Evolutionary conservation across 2,113 vertebrate genomes (phyloP), one percentile per base, ranked within the genome.

Genomic region (Otus sunia): DNA sequence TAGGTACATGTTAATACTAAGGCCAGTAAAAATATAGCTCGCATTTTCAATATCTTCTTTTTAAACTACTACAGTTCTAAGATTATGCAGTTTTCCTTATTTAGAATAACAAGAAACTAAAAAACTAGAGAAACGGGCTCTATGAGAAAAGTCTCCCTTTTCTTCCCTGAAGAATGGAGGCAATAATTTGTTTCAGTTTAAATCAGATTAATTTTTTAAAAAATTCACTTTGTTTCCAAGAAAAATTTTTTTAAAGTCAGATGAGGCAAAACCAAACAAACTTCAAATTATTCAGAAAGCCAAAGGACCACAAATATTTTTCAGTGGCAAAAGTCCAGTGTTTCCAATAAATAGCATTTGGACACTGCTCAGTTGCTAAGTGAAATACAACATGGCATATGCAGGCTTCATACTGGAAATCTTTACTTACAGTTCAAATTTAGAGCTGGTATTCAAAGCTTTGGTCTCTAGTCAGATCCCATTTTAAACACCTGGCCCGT

Each of bases 281-380:
- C 22, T 86, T 71, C 41, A 83, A 68, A 76, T 86, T 94, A 86
- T 80, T 90, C 90, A 92, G 53, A 92, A 96, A 83, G 63, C 32
- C 72, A 97, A 85, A 90, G 49, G 62, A 79, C 92, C 94, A 91
- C 90, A 93, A 93, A 79, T 88, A 96, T 93, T 97, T 95, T 75
- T 82, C 85, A 82, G 69, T 88, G 87, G 94, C 74, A 76, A 62
- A 96, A 95, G 77, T 90, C 87, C 77, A 93, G 74, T 43, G 30
- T 86, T 94, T 91, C 71, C 66, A 92, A 93, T 81, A 97, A 97
- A 85, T 63, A 94, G 29, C 75, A 52, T 69, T 88, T 92, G 92
- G 79, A 53, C 71, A 59, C 29, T 71, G 43, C 79, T 92, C 79
- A 71, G 36, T 50, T 76, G 66, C 58, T 88, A 92, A 91, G 79